phyloP scores from a whole-genome alignment of 1,140 invertebrate genomes.

The Drosophila insularis region DNA sequence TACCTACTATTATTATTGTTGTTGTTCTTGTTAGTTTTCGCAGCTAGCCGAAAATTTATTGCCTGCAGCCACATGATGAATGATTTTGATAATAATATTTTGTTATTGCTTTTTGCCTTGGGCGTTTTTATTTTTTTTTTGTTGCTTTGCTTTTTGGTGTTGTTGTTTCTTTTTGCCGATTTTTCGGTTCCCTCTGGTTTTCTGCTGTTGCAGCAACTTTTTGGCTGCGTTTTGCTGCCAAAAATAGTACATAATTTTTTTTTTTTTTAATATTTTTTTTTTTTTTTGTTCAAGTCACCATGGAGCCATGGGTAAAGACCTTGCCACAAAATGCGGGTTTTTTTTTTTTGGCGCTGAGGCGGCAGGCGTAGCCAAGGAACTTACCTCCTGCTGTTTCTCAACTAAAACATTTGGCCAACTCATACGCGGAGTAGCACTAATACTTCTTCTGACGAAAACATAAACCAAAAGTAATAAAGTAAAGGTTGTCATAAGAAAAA shows the following conservation, averaged over 20 bases:
- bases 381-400: conserved; percentile 56
- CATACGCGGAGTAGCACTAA: not conserved
- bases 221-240: conserved; percentile 67
- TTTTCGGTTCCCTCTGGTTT: conserved; percentile 14
- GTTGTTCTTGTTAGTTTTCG: conserved; percentile 62
- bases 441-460: conserved; percentile 53
- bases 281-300: conserved; percentile 52
- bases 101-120: conserved; percentile 72
- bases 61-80: conserved; percentile 80
- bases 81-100: conserved; percentile 81
- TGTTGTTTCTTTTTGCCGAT: conserved; percentile 12
- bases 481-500: conserved; percentile 64
- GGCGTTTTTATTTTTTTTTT: conserved; percentile 35
- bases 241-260: conserved; percentile 34
- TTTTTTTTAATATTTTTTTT: conserved; percentile 29
- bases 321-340: conserved; percentile 43
- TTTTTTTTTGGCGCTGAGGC: not conserved
- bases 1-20: conserved; percentile 36
- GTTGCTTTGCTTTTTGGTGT: conserved; percentile 3
- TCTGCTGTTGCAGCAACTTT: conserved; percentile 56
- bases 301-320: conserved; percentile 60
- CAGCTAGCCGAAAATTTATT: conserved; percentile 75
- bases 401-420: conserved; percentile 61
- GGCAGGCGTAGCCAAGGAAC: conserved; percentile 16
- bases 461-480: conserved; percentile 70